Conservation (phyloP, 2,113 vertebrate genomes). For the Nycticorax nycticorax region DNA sequence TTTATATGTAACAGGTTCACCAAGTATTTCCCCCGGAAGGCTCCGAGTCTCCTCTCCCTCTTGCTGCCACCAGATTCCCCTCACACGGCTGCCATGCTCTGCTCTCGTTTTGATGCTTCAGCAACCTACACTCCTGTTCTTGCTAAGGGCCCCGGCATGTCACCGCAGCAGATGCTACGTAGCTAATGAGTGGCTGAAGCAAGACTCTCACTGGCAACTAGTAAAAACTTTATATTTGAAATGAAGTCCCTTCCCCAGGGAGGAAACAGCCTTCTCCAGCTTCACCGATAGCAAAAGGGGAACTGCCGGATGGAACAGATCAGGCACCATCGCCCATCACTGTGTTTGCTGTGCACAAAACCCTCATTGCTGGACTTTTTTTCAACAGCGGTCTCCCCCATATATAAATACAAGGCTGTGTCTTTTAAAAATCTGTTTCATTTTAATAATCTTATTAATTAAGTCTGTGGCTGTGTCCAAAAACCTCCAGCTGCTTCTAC, state of each 20-base stretch:
- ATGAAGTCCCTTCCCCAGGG: neutral
- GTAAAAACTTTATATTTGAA: neutral
- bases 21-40: neutral
- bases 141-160: neutral
- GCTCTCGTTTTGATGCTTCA: neutral
- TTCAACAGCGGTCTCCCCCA: accelerated
- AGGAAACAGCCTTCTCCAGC: neutral
- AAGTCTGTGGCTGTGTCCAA: neutral
- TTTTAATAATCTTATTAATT: neutral
- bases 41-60: neutral
- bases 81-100: neutral
- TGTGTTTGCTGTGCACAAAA: neutral
- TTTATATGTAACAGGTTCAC: neutral
- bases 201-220: neutral
- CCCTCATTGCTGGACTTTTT: neutral
- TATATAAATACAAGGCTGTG: neutral
- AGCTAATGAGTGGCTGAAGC: neutral
- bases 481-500: neutral
- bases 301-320: neutral
- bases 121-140: neutral
- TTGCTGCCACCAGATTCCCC: neutral
- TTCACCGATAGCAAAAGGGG: neutral
- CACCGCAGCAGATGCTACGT: accelerated
- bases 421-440: neutral
- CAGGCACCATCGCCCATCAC: neutral